Percentiles rank a stretch among this genome's conserved stretches.
Evolutionary conservation across 2,888 invertebrate species (phyloP).

Genomic region (Agriotes lineatus): DNA sequence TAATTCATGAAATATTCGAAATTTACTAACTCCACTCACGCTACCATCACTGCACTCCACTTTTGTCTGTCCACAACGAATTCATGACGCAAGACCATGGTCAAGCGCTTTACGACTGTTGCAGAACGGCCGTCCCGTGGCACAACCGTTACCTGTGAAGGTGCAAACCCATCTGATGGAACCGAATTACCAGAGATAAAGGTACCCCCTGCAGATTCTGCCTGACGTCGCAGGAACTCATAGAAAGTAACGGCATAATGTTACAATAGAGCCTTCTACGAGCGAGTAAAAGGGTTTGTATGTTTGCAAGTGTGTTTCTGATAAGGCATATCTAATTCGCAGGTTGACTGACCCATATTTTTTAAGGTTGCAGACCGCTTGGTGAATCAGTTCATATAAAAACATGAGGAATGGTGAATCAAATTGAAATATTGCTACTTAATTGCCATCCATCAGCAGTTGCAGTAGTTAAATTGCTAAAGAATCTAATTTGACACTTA

Average conservation of each 20-base stretch:
- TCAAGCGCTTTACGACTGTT: no score
- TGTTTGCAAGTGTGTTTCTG: constrained; percentile 1
- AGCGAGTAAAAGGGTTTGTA: constrained; percentile 8
- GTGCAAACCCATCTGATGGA: constrained; percentile 29
- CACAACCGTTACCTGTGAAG: constrained; percentile 25
- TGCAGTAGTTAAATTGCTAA: no score
- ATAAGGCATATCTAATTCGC: background rate
- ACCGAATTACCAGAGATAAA: constrained; percentile 6
- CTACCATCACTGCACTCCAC: background rate
- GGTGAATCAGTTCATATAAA: no score
- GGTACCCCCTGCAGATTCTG: constrained; percentile 15
- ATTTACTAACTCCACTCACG: background rate
- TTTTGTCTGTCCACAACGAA: constrained; percentile 2
- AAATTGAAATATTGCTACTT: no score
- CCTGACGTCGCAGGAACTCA: background rate
- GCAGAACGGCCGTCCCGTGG: background rate
- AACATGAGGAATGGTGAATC: no score
- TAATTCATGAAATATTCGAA: constrained; percentile 24
- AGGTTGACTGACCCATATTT: no score
- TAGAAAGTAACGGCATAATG: constrained; percentile 12
- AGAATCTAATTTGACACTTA: no score
- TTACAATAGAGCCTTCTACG: background rate
- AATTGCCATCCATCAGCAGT: no score
- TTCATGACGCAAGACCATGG: background rate
- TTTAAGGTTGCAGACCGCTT: no score